Base-by-base conservation (phyloP, 2,888 invertebrate genomes). In the Ormyrus thymus region DNA sequence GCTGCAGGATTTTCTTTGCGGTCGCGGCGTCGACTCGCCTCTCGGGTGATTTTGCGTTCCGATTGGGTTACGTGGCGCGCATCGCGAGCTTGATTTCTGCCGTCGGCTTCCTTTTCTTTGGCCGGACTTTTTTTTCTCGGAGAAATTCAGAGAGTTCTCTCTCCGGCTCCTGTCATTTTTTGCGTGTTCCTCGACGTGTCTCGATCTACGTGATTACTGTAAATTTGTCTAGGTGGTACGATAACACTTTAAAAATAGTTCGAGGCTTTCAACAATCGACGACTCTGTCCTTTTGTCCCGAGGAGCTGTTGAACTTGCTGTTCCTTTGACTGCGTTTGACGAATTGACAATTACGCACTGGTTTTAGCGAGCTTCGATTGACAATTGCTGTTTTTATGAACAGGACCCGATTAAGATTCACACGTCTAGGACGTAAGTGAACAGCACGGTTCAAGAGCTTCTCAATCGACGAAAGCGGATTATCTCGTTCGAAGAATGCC, bases 201-300 rank as follows among this genome's bases (percentile, higher is more conserved):
- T 64, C 56, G 58, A 64, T 58, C 58, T 64, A 76, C 9, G 56
- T 48, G 61, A 59, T 43, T 66, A 72, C 68, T 62, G 46, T 68
- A 78, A 68, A 64, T 45, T 66, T 61, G 13, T 59, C 50, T 72
- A 48, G 50, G 53, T 66, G 11, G 3, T 72, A 45, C 55, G 58
- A 15, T 55, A n/a, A 69, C 46, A 53, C 13, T 15, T 61, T 43
- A 7, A 6, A 29, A 29, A 55, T 59, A 29, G 29, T n/a, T 29
- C 11, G 10, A 61, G 29, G 61, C 51, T 51, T 71, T 71, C 13
- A n/a, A 58, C 1, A 13, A 70, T 48, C 15, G 46, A 46, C 46
- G 11, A 29, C 29, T 2, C 29, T 29, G 4, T 62, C 7, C 15
- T 46, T 48, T 48, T 11, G 43, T 15, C 9, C 1, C 11, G 61